Base-by-base conservation (phyloP, 1,140 invertebrate genomes). In the Conus ventricosus region DNA sequence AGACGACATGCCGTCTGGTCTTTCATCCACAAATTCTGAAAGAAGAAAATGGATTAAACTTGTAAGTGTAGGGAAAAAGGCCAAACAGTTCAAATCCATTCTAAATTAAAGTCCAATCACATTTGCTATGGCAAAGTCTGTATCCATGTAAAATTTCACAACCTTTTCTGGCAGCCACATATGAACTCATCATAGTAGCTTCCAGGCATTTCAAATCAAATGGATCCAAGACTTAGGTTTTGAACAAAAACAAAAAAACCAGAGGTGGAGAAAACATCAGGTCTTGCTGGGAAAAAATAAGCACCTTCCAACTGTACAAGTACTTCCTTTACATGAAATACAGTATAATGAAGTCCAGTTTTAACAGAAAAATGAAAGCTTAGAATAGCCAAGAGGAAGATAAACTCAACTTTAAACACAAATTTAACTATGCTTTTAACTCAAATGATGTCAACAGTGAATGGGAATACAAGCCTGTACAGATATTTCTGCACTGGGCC, bases 351-450 rank as follows among this genome's bases (percentile, higher is more conserved):
- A 60, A 60, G 57, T 60, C 15, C 57, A 71, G 15, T 71, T 71
- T 71, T 71, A 6, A 23, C 0, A 39, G 39, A 39, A 39, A 71
- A 23, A n/a, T n/a, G 23, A 71, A 71, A 23, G 67, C 67, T 71
- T n/a, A 20, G 23, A 71, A 71, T 20, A 20, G 67, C 6, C 67
- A 71, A 71, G 67, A 20, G 23, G 11, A 23, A 54, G 80, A 81
- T n/a, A 81, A 81, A 81, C 54, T 54, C 15, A 81, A 81, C 80
- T 81, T 11, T 81, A 39, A 81, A 81, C 17, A 84, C n/a, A 60
- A 84, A n/a, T 60, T 53, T 75, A 60, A 60, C 57, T 60, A 60
- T 15, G 15, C 57, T 15, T 15, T 81, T 51, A 81, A 81, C 17
- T 27, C 54, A 60, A 84, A n/a, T 60, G 6, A 71, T 71, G 67